Base-by-base conservation (phyloP, 2,113 vertebrate genomes). In the Bufo gargarizans region DNA sequence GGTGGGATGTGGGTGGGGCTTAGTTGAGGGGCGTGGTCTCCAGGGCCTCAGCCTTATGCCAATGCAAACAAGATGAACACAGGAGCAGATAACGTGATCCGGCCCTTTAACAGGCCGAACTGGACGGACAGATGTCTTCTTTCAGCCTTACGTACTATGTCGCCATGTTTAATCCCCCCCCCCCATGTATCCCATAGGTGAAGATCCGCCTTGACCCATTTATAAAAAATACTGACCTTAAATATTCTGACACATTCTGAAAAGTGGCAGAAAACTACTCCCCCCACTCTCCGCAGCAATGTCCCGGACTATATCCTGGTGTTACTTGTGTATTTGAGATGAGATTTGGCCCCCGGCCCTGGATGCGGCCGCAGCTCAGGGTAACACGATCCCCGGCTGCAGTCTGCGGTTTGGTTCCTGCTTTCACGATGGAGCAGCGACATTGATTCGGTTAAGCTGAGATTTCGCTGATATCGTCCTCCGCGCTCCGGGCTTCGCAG, bases 381-480 rank as follows among this genome's bases (percentile, higher is more conserved):
- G 17, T 71, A 80, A 80, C 3, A 3, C 45, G 49, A 45, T 79
- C 67, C n/a, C 53, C 9, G 77, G 20, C 59, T 17, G 19, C 2
- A 12, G 85, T 9, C 47, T 71, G 77, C 9, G 85, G 85, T 58
- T 67, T 50, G 20, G 50, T 45, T 69, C 65, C 22, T 12, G 47
- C 85, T 2, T 56, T 69, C 49, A 69, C 49, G 10, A 17, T 55
- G 67, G 76, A 61, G 17, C 59, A 53, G 49, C 22, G 77, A 69
- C 77, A 81, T 82, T 87, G 82, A 87, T 87, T 74, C 53, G 20
- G 77, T 87, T 87, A 87, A 79, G 69, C 86, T 11, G 19, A 87
- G 78, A 82, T 72, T 19, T 53, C 45, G 19, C 63, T 82, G 86
- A 82, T 87, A 82, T 61, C 58, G 20, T n/a, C 11, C 22, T 49